Evolutionary conservation across 1,140 invertebrate species (phyloP).

Genomic region (Maconellicoccus hirsutus): DNA sequence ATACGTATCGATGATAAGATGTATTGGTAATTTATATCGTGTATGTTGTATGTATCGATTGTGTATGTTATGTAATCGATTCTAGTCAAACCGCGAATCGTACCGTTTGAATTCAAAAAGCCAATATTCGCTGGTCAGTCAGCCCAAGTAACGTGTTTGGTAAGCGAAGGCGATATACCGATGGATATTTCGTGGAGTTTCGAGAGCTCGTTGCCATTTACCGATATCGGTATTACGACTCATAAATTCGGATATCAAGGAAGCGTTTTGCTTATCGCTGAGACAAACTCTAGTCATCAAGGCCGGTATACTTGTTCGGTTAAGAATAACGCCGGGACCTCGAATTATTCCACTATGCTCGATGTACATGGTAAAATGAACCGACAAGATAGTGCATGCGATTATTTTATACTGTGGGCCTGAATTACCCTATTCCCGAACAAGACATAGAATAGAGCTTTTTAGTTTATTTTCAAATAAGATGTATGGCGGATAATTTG

Average conservation of each 20-base stretch:
- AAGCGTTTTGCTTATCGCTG: slow-evolving; percentile 57
- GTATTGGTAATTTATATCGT: no score
- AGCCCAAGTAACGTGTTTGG: slow-evolving; percentile 33
- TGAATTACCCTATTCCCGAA: no score
- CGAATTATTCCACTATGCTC: slow-evolving; percentile 44
- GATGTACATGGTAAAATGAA: slow-evolving; percentile 48
- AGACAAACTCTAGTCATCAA: slow-evolving; percentile 34
- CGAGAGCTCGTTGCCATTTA: slow-evolving; percentile 28
- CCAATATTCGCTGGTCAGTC: slow-evolving; percentile 40
- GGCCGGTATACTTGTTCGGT: slow-evolving; percentile 47
- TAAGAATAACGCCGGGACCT: slow-evolving; percentile 48
- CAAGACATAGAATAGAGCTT: neutral
- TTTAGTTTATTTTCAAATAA: neutral
- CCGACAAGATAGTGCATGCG: slow-evolving; percentile 25
- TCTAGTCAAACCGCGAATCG: slow-evolving; percentile 51
- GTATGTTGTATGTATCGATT: neutral
- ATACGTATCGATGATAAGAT: no score
- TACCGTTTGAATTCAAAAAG: slow-evolving; percentile 47
- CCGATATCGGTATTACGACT: slow-evolving; percentile 33
- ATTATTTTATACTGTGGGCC: neutral
- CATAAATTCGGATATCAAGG: slow-evolving; percentile 52
- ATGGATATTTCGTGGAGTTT: slow-evolving; percentile 34
- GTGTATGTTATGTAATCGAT: neutral
- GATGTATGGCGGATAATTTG: neutral
- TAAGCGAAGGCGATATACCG: slow-evolving; percentile 36